Evolutionary conservation across 2,113 vertebrate species (phyloP), one percentile per base, ranked within the genome.

Genomic region (Callithrix jacchus): DNA sequence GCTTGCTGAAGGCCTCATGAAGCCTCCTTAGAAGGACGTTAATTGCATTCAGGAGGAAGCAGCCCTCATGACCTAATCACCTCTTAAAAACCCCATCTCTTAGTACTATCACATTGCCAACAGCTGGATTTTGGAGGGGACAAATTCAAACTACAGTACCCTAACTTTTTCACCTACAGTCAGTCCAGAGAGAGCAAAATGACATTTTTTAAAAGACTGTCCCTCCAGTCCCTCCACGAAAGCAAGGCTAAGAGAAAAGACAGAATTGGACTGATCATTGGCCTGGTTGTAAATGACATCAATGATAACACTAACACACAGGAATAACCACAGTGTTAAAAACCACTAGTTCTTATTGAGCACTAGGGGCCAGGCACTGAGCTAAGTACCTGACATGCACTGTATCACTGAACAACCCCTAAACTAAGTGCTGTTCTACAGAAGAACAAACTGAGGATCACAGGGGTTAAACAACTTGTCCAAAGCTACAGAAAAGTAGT

Each of bases 1-100:
- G 8, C 8, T 25, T 7, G 21, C 11, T 3, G 27, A 70, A 56
- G 5, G 1, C 47, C 32, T 8, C 27, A 30, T 8, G 11, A 5
- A 79, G 3, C 12, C 61, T n/a, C 27, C 76, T 76, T 14, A 40
- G 2, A 52, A 54, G 16, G 58, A 8, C 47, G 16, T 47, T 47
- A 8, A 1, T 45, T 1, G 23, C n/a, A 21, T 40, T 35, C 45
- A 64, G 35, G 27, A 66, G 40, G 37, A n/a, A 84, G 61, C 30
- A 23, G 9, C 12, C 2, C 18, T 10, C 16, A 6, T 21, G 30
- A 30, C 27, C 32, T 85, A 4, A 74, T 47, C 37, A 45, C 37
- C 20, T 37, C 84, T 81, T 23, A 71, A 56, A 37, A 10, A 8
- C 25, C 25, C 16, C 1, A 16, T 14, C 9, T 40, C n/a, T 49